Evolutionary conservation across 1,140 invertebrate species (phyloP), one percentile per base, ranked within the genome.

Genomic region (Chelonus insularis): DNA sequence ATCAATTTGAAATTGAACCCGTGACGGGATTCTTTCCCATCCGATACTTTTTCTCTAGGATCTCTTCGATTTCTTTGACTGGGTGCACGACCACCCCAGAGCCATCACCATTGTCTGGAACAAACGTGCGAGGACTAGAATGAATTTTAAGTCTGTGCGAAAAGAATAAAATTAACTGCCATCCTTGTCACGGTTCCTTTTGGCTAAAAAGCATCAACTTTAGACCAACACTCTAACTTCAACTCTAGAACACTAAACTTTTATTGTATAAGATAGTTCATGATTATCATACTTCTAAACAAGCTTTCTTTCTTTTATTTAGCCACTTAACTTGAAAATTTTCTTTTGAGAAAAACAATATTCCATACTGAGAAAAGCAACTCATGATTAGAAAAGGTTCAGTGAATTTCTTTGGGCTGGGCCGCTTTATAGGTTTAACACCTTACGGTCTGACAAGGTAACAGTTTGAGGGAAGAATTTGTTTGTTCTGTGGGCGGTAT

Each of bases 401-500:
- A 48, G 45, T 48, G 23, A 63, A 54, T 67, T 62, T 67, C 56
- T 60, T 62, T 47, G 57, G 63, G 60, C 59, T 62, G 65, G 64
- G 63, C 63, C 63, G 16, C 41, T 2, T 39, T 16, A n/a, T n/a
- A 2, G 4, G 41, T 14, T 54, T 48, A n/a, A 68, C 47, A 63
- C 60, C 50, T 68, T 67, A 68, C 62, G 65, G 62, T 36, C 59
- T 54, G 62, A 4, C 62, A 66, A 62, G 55, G 48, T 37, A 62
- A 34, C 48, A 62, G 61, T 29, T 29, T 29, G 25, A 57, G 62
- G 47, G 62, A 69, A 69, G 62, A 70, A 70, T 70, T 64, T 70
- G 67, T 70, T 70, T 70, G 69, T 70, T 70, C 69, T 69, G 67
- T 65, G 65, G 66, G 65, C 65, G 65, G 67, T 60, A 63, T 55